Evolutionary conservation across 2,888 invertebrate species (phyloP), one percentile per base, ranked within the genome.

Genomic region (Bombyx huttoni): DNA sequence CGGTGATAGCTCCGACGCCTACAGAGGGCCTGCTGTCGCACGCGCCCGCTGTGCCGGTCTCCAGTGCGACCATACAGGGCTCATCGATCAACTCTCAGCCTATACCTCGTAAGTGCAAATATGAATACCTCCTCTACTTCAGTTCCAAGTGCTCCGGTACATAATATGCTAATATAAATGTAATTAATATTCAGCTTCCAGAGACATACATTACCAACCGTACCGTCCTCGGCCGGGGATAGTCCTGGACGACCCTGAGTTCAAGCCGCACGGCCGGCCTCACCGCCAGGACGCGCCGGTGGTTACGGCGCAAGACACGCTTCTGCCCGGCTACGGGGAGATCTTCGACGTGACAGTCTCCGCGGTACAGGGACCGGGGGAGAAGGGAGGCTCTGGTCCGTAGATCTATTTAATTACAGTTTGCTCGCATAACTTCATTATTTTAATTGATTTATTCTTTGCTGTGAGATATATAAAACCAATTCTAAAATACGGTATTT

Each of bases 301-400:
- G 7, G 89, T 90, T 51, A 88, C 90, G 0, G 90, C 91, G 0
- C 66, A 72, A 0, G 78, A 80, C 49, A 71, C 72, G 67, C 83
- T 71, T 47, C 75, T 63, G 47, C 88, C 73, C 0, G 82, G 80
- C 0, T 92, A 92, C 66, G 94, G 94, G 8, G 96, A 96, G 74
- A 94, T 95, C 53, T 96, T 96, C 66, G 96, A 96, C 65, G 93
- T 96, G 0, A 96, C 96, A 0, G 93, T 96, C 0, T 95, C 96
- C 0, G 96, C 96, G 0, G 93, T 96, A 55, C 96, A 96, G 73
- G 95, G 95, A 1, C 93, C 94, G 0, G 93, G 94, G 0, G 92
- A 92, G 13, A 87, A 89, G 49, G 78, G 74, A 0, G 64, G 62
- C 34, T 75, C 84, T 45, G 81, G 87, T 84, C 51, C 70, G 68